Conservation (phyloP, 2,113 vertebrate genomes). For the Elephantulus edwardii region DNA sequence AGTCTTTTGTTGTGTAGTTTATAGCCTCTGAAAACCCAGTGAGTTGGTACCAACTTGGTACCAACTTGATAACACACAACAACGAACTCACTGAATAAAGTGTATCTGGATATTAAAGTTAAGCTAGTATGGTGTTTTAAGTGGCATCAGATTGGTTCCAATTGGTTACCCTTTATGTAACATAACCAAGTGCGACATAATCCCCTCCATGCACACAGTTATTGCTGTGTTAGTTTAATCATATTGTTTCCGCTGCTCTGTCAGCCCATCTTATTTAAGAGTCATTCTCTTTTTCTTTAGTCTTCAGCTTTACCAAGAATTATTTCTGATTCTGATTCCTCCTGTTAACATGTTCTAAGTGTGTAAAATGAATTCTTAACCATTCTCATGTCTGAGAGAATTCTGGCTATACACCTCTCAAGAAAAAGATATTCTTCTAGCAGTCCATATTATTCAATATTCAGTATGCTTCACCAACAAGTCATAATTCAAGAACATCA, state of each 20-base stretch:
- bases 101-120: conserved; percentile 40
- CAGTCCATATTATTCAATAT: not conserved
- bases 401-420: not conserved
- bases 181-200: too few species aligned
- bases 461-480: not conserved
- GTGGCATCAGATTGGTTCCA: too few species aligned
- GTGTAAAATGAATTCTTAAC: not conserved
- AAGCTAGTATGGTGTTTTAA: not conserved
- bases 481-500: not conserved
- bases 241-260: not conserved
- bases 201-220: not conserved
- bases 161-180: not conserved
- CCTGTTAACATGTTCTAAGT: not conserved
- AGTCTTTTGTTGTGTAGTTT: too few species aligned
- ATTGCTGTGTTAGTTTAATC: not conserved
- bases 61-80: too few species aligned
- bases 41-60: too few species aligned
- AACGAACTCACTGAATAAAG: conserved; percentile 29
- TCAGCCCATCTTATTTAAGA: too few species aligned
- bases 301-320: not conserved
- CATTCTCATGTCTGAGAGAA: not conserved
- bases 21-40: too few species aligned
- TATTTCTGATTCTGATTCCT: not conserved
- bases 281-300: too few species aligned
- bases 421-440: not conserved